Conservation (phyloP, 2,113 vertebrate species). For the Psilopsiagon aurifrons region DNA sequence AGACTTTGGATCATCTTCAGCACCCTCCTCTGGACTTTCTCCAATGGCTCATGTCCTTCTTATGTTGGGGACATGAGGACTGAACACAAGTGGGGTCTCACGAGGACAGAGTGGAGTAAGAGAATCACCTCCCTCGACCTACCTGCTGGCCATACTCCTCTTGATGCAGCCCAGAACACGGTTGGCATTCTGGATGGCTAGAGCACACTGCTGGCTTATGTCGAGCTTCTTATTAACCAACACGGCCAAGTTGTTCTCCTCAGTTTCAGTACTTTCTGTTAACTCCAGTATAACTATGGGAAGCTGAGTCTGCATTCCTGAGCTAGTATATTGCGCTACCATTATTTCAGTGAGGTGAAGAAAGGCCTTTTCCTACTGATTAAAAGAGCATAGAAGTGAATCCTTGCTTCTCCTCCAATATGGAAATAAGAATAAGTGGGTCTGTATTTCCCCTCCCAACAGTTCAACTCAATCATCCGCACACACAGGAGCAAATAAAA, state of each 20-base stretch:
- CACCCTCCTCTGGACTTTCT: not conserved
- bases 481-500: not conserved
- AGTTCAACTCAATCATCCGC: not conserved
- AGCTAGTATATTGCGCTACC: not conserved
- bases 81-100: not conserved
- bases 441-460: not conserved
- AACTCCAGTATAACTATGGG: not conserved
- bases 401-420: not conserved
- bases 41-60: not conserved
- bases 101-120: not conserved
- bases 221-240: not conserved
- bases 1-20: not conserved
- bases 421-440: not conserved
- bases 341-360: not conserved
- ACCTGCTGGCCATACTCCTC: not conserved
- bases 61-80: not conserved
- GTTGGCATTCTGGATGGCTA: not conserved
- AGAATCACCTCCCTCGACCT: not conserved
- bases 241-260: not conserved
- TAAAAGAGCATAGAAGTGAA: not conserved
- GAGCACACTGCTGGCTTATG: not conserved
- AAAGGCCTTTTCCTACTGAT: not conserved
- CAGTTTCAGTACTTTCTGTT: not conserved
- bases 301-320: not conserved
- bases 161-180: not conserved